phyloP scores from a whole-genome alignment of 2,113 vertebrate species.

The Dicaeum eximium region DNA sequence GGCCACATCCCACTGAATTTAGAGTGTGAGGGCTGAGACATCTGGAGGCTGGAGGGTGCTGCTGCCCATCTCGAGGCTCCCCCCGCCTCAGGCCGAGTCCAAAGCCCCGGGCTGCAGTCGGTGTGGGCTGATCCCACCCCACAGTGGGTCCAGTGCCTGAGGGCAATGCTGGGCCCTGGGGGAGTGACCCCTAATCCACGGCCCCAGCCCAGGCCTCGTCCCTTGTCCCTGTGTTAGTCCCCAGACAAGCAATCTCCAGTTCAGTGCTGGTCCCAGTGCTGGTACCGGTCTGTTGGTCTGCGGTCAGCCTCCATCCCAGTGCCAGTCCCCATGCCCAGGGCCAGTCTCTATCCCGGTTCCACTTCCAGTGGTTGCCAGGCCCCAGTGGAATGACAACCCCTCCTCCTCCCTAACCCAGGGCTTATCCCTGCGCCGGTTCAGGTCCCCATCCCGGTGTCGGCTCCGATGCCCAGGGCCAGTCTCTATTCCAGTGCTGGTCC shows the following conservation, averaged over 20 bases:
- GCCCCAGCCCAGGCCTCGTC: not conserved
- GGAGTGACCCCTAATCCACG: not conserved
- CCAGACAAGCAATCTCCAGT: not conserved
- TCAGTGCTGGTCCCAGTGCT: fast-evolving
- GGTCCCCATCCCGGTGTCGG: not conserved
- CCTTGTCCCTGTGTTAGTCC: not conserved
- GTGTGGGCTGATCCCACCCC: not conserved
- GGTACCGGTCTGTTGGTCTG: fast-evolving
- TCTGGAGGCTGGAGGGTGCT: fast-evolving
- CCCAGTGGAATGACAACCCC: not conserved
- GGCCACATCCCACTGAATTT: not conserved
- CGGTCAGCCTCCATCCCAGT: not conserved
- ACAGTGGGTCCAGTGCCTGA: fast-evolving
- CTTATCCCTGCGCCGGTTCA: not conserved
- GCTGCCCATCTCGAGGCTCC: fast-evolving
- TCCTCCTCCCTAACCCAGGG: not conserved
- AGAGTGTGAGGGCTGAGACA: not conserved
- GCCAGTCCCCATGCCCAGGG: not conserved
- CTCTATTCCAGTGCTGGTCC: not conserved
- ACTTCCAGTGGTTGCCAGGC: not conserved
- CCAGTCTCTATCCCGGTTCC: not conserved
- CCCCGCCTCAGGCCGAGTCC: fast-evolving
- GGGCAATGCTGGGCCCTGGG: fast-evolving
- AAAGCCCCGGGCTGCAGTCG: not conserved
- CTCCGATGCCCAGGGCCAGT: not conserved